Evolutionary conservation across 2,113 vertebrate genomes (phyloP).

Genomic region (Excalfactoria chinensis): DNA sequence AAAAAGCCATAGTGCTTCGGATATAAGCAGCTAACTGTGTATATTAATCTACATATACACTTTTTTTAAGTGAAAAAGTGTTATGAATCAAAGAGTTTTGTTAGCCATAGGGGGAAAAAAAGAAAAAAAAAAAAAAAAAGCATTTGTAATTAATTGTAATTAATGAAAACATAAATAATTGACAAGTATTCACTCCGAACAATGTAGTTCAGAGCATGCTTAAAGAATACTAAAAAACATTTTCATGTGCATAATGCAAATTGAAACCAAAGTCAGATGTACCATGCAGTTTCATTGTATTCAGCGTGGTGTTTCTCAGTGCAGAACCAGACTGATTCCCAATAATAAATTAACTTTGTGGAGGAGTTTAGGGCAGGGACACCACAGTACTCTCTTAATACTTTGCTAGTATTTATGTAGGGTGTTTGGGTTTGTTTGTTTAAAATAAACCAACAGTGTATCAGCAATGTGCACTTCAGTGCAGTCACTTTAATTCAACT

Average conservation of each 20-base stretch:
- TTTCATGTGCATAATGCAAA: not conserved
- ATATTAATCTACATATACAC: not conserved
- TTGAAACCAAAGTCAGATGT: not conserved
- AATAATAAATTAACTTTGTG: slow-evolving; percentile 9
- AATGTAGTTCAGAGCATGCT: not conserved
- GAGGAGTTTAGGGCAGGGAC: not conserved
- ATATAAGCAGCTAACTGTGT: not conserved
- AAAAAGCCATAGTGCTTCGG: not conserved
- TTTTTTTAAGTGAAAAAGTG: not conserved
- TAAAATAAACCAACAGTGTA: too few species aligned
- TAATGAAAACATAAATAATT: not conserved
- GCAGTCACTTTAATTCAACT: not conserved
- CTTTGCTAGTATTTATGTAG: not conserved
- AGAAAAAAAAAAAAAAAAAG: too few species aligned
- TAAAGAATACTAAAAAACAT: not conserved
- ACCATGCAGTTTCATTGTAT: not conserved
- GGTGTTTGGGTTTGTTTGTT: not conserved
- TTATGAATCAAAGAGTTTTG: not conserved
- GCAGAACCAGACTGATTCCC: slow-evolving; percentile 21
- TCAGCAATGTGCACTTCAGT: too few species aligned
- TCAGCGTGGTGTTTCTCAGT: not conserved
- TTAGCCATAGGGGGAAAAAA: not conserved
- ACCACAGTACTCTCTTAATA: not conserved
- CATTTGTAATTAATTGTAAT: not conserved
- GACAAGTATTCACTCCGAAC: not conserved